Conservation (phyloP, 2,888 invertebrate species). For the Caenorhabditis uteleia region DNA sequence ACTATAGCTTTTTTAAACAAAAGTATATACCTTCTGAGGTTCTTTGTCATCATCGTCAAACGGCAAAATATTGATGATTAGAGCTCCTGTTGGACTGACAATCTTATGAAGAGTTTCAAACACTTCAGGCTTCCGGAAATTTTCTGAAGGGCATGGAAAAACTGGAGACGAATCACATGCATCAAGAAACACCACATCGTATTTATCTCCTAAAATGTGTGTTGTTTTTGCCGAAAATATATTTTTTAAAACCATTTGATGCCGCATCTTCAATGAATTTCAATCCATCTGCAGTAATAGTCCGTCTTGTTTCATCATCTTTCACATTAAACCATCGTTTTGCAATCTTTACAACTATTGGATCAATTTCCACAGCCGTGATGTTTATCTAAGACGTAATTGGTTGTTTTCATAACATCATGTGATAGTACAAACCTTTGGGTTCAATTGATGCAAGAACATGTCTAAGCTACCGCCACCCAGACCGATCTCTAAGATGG, state of each 20-base stretch:
- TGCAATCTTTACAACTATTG: slow-evolving; percentile 52
- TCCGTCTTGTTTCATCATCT: slow-evolving; percentile 44
- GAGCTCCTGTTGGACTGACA: slow-evolving; percentile 27
- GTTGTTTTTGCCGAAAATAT: too few relatives aligned
- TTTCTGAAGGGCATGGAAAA: slow-evolving; percentile 56
- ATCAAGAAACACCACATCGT: slow-evolving; percentile 60
- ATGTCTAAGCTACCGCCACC: slow-evolving; percentile 64
- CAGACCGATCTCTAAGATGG: slow-evolving; percentile 52
- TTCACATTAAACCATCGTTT: slow-evolving; percentile 60
- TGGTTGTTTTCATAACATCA: neutral
- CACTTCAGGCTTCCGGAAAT: slow-evolving; percentile 36
- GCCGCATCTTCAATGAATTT: slow-evolving; percentile 44
- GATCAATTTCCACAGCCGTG: slow-evolving; percentile 59
- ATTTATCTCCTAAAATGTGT: slow-evolving; percentile 36
- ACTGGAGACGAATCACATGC: slow-evolving; percentile 53
- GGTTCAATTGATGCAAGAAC: slow-evolving; percentile 53
- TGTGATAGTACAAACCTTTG: slow-evolving; percentile 42
- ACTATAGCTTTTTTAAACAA: neutral
- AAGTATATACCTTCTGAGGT: slow-evolving; percentile 1
- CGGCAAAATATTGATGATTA: slow-evolving; percentile 36
- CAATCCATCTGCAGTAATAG: slow-evolving; percentile 55
- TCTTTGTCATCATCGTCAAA: slow-evolving; percentile 36
- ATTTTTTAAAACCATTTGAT: slow-evolving; percentile 29
- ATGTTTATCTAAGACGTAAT: slow-evolving; percentile 53
- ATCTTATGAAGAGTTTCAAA: slow-evolving; percentile 28